phyloP scores from a whole-genome alignment of 2,113 vertebrate species.

The Cyanoliseus patagonus region DNA sequence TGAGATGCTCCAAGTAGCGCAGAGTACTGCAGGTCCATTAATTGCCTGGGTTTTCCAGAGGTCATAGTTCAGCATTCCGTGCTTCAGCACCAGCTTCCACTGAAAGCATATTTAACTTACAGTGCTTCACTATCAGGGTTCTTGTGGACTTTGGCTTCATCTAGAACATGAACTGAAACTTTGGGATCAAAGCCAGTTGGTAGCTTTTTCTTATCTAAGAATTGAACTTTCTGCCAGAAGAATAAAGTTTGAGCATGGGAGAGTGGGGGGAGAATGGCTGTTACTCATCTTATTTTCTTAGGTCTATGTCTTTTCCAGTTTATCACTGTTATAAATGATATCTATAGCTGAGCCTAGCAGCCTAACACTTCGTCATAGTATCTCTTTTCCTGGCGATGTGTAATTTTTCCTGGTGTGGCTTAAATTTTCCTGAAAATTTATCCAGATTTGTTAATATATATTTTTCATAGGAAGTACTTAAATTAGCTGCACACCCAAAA shows the following conservation, averaged over 20 bases:
- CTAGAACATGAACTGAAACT: not conserved
- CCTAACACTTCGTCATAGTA: not conserved
- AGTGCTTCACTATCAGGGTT: not conserved
- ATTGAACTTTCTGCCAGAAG: not conserved
- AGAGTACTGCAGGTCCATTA: not conserved
- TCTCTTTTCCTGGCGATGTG: not conserved
- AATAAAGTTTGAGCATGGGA: not conserved
- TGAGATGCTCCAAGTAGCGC: not conserved
- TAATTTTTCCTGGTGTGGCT: not conserved
- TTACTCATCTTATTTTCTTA: not conserved
- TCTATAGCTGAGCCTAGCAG: not conserved
- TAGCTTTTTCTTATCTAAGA: not conserved
- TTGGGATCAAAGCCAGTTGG: not conserved
- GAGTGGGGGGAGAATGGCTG: not conserved
- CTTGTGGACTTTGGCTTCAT: not conserved
- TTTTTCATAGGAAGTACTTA: not conserved
- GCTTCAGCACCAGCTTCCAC: not conserved
- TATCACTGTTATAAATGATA: not conserved
- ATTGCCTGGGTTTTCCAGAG: not conserved
- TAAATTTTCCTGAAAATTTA: not conserved
- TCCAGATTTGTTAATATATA: not conserved
- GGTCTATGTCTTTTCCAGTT: not conserved
- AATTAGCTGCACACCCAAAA: not conserved
- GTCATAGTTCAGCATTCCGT: fast-evolving
- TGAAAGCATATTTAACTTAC: not conserved